Percentiles rank a stretch among this genome's conserved stretches.
These are phyloP conservation scores for Harpagifer antarcticus DNA, from an alignment of 2,797 vertebrate genomes.

Conservation along the genomic window DNA sequence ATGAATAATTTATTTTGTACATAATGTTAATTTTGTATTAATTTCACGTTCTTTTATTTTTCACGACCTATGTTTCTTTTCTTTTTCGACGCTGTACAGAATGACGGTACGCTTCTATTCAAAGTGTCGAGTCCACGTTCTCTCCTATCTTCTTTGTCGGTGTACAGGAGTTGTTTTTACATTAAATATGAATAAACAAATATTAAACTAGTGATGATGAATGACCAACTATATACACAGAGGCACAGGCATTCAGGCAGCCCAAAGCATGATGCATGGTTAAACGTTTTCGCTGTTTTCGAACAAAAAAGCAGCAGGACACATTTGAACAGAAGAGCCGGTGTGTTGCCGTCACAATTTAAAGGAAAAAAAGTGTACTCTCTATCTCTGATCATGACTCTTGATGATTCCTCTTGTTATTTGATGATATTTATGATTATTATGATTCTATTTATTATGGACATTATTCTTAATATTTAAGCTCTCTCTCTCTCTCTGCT, in stretches of 20 bases:
- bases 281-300: conserved; percentile 76
- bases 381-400: conserved; percentile 75
- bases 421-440: conserved; percentile 83
- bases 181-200: conserved; percentile 74
- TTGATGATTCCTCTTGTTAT: conserved; percentile 84
- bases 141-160: conserved; percentile 72
- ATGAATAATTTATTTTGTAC: conserved; percentile 77
- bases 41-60: conserved; percentile 64
- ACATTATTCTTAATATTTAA: conserved; percentile 83
- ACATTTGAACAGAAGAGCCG: conserved; percentile 68
- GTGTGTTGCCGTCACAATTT: conserved; percentile 75
- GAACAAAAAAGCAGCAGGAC: conserved; percentile 69
- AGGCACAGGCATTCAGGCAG: conserved; percentile 81
- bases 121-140: conserved; percentile 68
- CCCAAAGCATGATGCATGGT: conserved; percentile 88
- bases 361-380: conserved; percentile 77
- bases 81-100: conserved; percentile 76
- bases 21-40: conserved; percentile 76
- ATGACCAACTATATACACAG: conserved; percentile 82
- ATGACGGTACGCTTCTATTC: conserved; percentile 69
- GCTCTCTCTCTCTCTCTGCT: conserved; percentile 80
- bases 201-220: conserved; percentile 78
- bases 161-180: conserved; percentile 84
- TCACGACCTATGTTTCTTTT: conserved; percentile 55
- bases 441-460: conserved; percentile 85